A percentile compares a stretch with the other conserved stretches of the same genome.
phyloP scores from a whole-genome alignment of 2,888 invertebrate genomes.

The Cremastinae sp. region DNA sequence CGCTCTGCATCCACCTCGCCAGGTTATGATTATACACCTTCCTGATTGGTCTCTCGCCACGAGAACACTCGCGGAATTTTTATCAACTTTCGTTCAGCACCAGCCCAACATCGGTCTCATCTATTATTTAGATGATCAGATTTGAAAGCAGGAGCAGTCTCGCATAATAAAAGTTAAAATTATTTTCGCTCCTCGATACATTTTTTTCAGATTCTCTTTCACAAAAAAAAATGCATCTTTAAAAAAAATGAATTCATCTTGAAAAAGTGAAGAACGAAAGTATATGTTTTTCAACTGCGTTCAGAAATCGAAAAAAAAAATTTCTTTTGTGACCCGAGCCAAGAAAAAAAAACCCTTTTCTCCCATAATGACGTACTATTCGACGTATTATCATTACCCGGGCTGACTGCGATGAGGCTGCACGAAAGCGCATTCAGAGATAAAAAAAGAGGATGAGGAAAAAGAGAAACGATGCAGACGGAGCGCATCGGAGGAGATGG shows the following conservation, averaged over 20 bases:
- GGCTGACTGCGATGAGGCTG: constrained; percentile 70
- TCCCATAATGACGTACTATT: constrained; percentile 65
- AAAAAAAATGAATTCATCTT: not conserved
- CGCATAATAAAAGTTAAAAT: constrained; percentile 10
- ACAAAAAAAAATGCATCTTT: not conserved
- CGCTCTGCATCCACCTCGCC: constrained; percentile 34
- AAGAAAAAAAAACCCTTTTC: not conserved
- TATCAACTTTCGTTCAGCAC: constrained; percentile 60
- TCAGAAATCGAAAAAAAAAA: no score
- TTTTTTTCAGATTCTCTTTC: constrained; percentile 15
- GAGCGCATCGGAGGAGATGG: constrained; percentile 46
- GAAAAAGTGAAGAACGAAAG: no score
- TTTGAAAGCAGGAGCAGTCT: not conserved
- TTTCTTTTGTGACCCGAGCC: no score
- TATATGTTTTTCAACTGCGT: no score
- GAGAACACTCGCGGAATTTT: constrained; percentile 68
- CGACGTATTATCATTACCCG: constrained; percentile 73
- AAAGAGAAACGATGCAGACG: constrained; percentile 41
- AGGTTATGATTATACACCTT: constrained; percentile 72
- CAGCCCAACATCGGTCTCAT: constrained; percentile 38
- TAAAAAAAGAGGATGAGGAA: constrained; percentile 36
- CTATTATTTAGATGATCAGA: constrained; percentile 27
- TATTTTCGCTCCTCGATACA: constrained; percentile 45
- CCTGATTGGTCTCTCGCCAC: constrained; percentile 70
- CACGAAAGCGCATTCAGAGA: constrained; percentile 44